Percentiles rank a stretch among this genome's conserved stretches.
phyloP scores from a whole-genome alignment of 2,888 invertebrate species.

The Lepas anatifera region DNA sequence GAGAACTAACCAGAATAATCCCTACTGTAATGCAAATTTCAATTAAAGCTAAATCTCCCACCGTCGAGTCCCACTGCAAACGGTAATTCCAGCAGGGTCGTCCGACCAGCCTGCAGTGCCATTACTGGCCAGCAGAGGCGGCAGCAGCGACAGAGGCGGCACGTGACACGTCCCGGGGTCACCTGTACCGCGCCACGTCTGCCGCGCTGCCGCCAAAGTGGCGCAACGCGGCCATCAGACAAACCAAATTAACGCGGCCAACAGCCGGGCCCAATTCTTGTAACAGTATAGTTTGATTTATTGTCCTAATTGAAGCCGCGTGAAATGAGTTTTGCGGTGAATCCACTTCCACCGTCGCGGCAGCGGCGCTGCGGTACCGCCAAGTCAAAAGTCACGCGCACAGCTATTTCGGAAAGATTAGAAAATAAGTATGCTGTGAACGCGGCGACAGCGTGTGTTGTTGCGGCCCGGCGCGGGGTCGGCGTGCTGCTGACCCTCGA shows the following conservation, averaged over 20 bases:
- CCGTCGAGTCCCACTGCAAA: too few species aligned
- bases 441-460: background rate
- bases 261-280: background rate
- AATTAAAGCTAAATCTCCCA: too few species aligned
- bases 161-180: too few species aligned
- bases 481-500: background rate
- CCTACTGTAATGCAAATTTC: too few species aligned
- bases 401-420: slow-evolving; percentile 10
- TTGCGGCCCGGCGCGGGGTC: background rate
- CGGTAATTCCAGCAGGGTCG: too few species aligned
- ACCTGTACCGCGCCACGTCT: too few species aligned
- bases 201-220: background rate
- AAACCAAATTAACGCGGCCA: background rate
- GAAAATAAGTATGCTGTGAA: background rate
- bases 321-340: slow-evolving; percentile 10
- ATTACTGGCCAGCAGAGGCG: background rate
- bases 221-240: background rate
- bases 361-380: background rate
- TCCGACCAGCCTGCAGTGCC: too few species aligned
- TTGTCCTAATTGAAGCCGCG: background rate
- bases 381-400: slow-evolving; percentile 1
- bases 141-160: too few species aligned
- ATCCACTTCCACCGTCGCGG: background rate
- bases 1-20: too few species aligned
- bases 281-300: slow-evolving; percentile 10